phyloP scores from a whole-genome alignment of 2,113 vertebrate genomes.

The Numenius arquata region DNA sequence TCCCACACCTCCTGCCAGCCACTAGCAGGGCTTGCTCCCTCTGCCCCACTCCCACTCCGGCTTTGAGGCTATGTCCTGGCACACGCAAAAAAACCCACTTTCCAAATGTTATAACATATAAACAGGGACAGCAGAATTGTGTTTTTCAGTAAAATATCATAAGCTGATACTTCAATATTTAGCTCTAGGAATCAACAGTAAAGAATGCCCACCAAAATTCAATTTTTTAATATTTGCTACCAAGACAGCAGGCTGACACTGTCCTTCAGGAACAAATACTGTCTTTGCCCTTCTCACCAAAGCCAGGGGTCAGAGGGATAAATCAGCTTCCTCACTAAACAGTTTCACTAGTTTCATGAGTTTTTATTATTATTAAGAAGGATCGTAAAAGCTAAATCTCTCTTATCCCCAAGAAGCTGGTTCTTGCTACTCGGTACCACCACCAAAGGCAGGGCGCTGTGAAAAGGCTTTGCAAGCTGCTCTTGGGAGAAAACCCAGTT shows the following conservation, averaged over 20 bases:
- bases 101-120: neutral
- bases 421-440: neutral
- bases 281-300: neutral
- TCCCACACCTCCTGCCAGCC: neutral
- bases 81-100: neutral
- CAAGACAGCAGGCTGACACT: neutral
- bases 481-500: neutral
- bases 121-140: neutral
- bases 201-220: neutral
- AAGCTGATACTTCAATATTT: neutral
- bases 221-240: neutral
- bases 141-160: neutral
- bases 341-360: neutral
- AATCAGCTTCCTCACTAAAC: neutral
- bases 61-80: neutral
- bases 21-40: neutral
- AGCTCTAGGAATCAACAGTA: neutral
- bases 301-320: neutral
- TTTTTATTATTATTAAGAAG: neutral
- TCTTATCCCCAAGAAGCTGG: neutral
- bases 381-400: neutral
- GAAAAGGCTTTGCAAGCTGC: neutral
- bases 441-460: neutral
- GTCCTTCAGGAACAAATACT: neutral
- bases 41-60: neutral